A percentile compares a stretch with the other conserved stretches of the same genome.
phyloP scores from a whole-genome alignment of 1,140 invertebrate genomes.

The Dysdera silvatica region DNA sequence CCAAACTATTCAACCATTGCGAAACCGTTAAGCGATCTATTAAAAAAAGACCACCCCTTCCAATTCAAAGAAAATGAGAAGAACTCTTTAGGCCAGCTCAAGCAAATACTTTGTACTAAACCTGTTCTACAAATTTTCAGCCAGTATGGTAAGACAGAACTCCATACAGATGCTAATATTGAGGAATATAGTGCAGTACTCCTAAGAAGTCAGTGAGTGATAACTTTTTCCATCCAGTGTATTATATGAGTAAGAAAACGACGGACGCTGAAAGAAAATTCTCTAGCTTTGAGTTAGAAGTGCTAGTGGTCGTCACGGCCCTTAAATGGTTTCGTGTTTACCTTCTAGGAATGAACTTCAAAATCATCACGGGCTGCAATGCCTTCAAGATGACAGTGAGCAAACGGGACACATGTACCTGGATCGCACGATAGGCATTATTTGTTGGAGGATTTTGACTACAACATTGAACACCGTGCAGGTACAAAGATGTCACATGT shows the following conservation, averaged over 20 bases:
- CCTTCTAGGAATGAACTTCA: conserved; percentile 37
- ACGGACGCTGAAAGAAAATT: conserved; percentile 31
- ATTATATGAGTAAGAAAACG: conserved; percentile 19
- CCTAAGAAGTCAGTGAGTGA: conserved; percentile 1
- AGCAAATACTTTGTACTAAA: neutral
- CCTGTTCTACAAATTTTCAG: conserved; percentile 7
- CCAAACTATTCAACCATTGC: conserved; percentile 37
- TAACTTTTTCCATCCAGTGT: conserved; percentile 6
- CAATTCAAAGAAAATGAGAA: conserved; percentile 39
- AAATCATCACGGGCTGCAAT: conserved; percentile 14
- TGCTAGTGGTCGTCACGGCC: conserved; percentile 39
- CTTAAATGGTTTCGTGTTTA: conserved; percentile 49
- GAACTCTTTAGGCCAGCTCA: conserved; percentile 35
- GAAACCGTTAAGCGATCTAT: conserved; percentile 39
- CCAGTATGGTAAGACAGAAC: neutral
- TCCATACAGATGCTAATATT: conserved; percentile 30
- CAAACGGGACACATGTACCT: neutral
- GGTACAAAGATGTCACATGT: neutral
- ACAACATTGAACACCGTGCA: conserved; percentile 5
- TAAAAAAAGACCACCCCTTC: conserved; percentile 41
- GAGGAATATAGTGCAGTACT: conserved; percentile 15
- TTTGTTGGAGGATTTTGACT: conserved; percentile 7
- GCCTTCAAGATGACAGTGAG: neutral
- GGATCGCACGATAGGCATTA: conserved; percentile 8
- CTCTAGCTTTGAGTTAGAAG: conserved; percentile 31